Evolutionary conservation across 2,888 invertebrate species (phyloP).

Genomic region (Augiades crinisus): DNA sequence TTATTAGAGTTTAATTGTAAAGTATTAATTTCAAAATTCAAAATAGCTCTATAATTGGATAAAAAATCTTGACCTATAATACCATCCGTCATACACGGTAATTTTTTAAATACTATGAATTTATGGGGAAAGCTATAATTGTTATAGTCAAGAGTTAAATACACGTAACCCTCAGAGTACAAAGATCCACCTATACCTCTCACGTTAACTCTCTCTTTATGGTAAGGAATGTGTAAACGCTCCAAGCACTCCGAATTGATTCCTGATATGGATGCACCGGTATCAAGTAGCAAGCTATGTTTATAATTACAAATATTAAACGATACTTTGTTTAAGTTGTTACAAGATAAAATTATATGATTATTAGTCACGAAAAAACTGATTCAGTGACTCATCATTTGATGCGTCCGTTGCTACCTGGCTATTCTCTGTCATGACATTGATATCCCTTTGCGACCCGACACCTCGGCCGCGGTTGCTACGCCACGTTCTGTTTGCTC

Average conservation of each 20-base stretch:
- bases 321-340: constrained; percentile 6
- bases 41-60: constrained; percentile 15
- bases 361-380: background rate
- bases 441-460: constrained; percentile 1
- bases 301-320: constrained; percentile 7
- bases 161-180: constrained; percentile 7
- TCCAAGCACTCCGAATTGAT: background rate
- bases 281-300: background rate
- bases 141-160: constrained; percentile 7
- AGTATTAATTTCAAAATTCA: constrained; percentile 11
- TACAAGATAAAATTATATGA: constrained; percentile 3
- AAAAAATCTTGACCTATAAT: constrained; percentile 33
- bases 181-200: constrained; percentile 2
- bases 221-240: constrained; percentile 2
- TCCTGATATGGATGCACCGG: constrained; percentile 3
- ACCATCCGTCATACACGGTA: constrained; percentile 21
- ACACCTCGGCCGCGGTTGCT: background rate
- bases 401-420: too few relatives aligned
- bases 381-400: too few relatives aligned
- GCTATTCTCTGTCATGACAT: background rate
- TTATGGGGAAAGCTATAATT: constrained; percentile 2
- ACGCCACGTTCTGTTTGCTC: background rate
- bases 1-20: background rate
- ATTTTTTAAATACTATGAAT: constrained; percentile 14
- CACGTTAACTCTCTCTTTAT: constrained; percentile 2